Evolutionary conservation across 2,888 invertebrate genomes (phyloP).

Genomic region (Conus canariensis): DNA sequence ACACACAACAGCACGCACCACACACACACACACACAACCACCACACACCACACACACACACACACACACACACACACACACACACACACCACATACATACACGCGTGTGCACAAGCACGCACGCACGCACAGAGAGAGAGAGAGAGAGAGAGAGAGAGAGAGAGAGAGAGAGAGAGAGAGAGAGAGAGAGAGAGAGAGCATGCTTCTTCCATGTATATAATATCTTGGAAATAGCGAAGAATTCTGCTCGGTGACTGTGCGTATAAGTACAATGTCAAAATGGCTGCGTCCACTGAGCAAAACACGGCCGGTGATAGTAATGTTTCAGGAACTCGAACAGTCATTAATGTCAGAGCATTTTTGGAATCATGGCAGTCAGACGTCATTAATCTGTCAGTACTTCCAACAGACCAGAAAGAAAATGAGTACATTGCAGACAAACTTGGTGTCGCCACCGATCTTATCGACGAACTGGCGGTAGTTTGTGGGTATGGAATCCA

Average conservation of each 20-base stretch:
- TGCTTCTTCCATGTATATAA: no score
- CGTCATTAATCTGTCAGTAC: not conserved
- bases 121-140: not conserved
- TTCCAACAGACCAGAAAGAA: not conserved
- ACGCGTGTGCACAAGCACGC: no score
- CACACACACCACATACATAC: no score
- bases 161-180: conserved; percentile 18
- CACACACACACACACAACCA: no score
- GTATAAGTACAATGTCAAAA: not conserved
- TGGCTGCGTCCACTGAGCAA: not conserved
- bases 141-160: conserved; percentile 18
- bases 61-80: no score
- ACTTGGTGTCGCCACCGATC: conserved; percentile 58
- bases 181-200: not conserved
- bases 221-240: no score
- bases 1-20: no score
- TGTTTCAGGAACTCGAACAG: not conserved
- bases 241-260: not conserved
- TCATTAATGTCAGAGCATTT: conserved; percentile 14
- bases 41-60: no score
- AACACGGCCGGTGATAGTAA: not conserved
- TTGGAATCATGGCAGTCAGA: conserved; percentile 24
- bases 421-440: conserved; percentile 50
- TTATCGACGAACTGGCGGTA: conserved; percentile 59
- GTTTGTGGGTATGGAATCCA: conserved; percentile 60